These are phyloP conservation scores for Palythoa caribaeorum DNA, from an alignment of 92 coral and sea anemone genomes.

Conservation along the genomic window DNA sequence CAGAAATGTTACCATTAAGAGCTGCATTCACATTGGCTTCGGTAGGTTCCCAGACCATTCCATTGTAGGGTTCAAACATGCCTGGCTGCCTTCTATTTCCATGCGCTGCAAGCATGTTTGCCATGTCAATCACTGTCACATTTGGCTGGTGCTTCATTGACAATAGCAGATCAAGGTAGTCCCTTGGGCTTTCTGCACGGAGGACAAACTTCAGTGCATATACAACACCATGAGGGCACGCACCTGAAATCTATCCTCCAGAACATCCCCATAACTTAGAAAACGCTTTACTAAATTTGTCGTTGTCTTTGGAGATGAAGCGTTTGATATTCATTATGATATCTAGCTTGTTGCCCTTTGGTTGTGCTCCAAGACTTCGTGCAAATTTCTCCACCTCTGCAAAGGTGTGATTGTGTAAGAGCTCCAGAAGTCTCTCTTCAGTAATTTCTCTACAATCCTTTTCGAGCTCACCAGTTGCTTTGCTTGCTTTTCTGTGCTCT, in stretches of 20 bases:
- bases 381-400: slow-evolving; percentile 57
- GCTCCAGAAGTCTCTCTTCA: slow-evolving; percentile 62
- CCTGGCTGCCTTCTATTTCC: slow-evolving; percentile 40
- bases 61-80: slow-evolving; percentile 61
- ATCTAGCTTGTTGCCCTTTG: slow-evolving; percentile 61
- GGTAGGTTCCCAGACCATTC: slow-evolving; percentile 62
- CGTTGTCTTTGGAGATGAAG: slow-evolving; percentile 53
- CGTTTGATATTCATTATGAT: slow-evolving; percentile 47
- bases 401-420: slow-evolving; percentile 45
- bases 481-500: slow-evolving; percentile 56
- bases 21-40: slow-evolving; percentile 46
- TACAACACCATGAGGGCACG: slow-evolving; percentile 69
- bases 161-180: slow-evolving; percentile 59
- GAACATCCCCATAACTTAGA: slow-evolving; percentile 70
- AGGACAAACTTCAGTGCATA: slow-evolving; percentile 70
- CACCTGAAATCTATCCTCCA: slow-evolving; percentile 76
- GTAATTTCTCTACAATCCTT: slow-evolving; percentile 61
- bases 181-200: slow-evolving; percentile 66
- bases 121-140: slow-evolving; percentile 62
- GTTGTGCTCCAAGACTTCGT: slow-evolving; percentile 43
- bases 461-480: slow-evolving; percentile 55
- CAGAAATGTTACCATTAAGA: slow-evolving; percentile 33
- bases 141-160: slow-evolving; percentile 67
- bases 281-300: slow-evolving; percentile 69
- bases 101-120: slow-evolving; percentile 60